Base-by-base conservation (phyloP, 2,113 vertebrate species). In the Corynorhinus townsendii region DNA sequence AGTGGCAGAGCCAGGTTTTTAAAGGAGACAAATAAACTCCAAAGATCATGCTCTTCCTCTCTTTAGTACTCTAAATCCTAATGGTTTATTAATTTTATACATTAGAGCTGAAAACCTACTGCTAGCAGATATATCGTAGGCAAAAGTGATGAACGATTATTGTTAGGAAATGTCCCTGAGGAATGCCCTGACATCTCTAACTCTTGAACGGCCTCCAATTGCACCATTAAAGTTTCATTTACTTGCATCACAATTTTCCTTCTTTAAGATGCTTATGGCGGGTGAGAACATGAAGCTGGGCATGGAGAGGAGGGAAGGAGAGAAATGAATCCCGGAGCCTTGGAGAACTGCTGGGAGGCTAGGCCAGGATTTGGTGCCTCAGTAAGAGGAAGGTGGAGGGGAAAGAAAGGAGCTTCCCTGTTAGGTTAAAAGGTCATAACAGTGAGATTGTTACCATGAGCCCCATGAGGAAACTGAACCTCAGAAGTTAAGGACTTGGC, bases 81-180 rank as follows among this genome's bases (percentile, higher is more conserved):
- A 84, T 71, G 45, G 22, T 81, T 88, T 88, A 76, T 89, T 64
- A 33, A 81, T 91, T 91, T 68, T 88, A 17, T 85, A 69, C n/a
- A 43, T 43, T 84, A 75, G 11, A 86, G 43, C 73, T 40, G 40
- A 71, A 91, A 83, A 45, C 40, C 38, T 91, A 40, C 4, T n/a
- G 3, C 30, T 77, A 28, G 38, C 26, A 76, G 5, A 56, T 56
- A 47, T 75, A 26, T 77, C 77, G 24, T 49, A 52, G 56, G 52
- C 33, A 26, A 86, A 90, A 72, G 17, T 17, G 38, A 68, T 79
- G 52, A 80, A 33, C 12, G 14, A 10, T 66, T 47, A 20, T 33
- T 76, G 9, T 71, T 86, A 82, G 62, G 24, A 26, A 88, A 88
- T 38, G 33, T 11, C n/a, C 7, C 4, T 76, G 38, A 24, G 24